Evolutionary conservation across 2,888 invertebrate species (phyloP), one percentile per base, ranked within the genome.

Genomic region (Dolichopus griseipennis): DNA sequence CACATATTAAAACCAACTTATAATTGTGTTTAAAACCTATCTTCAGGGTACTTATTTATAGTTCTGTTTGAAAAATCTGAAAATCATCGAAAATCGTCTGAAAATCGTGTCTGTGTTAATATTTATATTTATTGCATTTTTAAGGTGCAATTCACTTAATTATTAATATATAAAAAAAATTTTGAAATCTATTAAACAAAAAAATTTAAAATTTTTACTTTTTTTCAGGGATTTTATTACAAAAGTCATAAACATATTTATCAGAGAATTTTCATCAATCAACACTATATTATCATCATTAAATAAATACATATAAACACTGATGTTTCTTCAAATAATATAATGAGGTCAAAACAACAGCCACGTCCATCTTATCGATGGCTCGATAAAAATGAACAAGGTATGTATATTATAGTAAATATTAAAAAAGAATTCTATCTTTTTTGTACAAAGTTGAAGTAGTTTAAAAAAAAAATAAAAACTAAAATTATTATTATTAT

Each of bases 291-390:
- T 52, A 6, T 18, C n/a, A 6, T 52, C 18, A n/a, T n/a, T n/a
- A n/a, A n/a, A n/a, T n/a, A n/a, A n/a, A n/a, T 18, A 18, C 15
- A 52, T 43, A 37, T n/a, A 18, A 52, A 12, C 18, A n/a, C 52
- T 52, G 52, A 52, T 52, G 52, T 52, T 52, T 52, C 52, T 52
- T 52, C 27, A 52, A 52, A 52, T 52, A 75, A 73, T 85, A 85
- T 75, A 79, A 88, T 88, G 87, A 86, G 87, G 83, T 87, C 87
- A 81, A 88, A 87, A 83, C 88, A 87, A 83, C 87, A 87, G 83
- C 88, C 87, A 78, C 85, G 87, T 79, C 88, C 87, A 73, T 87
- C 87, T 76, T 87, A 86, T 80, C 86, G 87, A 81, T 87, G 87
- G 87, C 85, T 85, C 78, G 81, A 81, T 74, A 85, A 83, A 77